These are phyloP conservation scores for Branchipolynoe longqiensis DNA, from an alignment of 2,888 invertebrate species.

Conservation along the genomic window DNA sequence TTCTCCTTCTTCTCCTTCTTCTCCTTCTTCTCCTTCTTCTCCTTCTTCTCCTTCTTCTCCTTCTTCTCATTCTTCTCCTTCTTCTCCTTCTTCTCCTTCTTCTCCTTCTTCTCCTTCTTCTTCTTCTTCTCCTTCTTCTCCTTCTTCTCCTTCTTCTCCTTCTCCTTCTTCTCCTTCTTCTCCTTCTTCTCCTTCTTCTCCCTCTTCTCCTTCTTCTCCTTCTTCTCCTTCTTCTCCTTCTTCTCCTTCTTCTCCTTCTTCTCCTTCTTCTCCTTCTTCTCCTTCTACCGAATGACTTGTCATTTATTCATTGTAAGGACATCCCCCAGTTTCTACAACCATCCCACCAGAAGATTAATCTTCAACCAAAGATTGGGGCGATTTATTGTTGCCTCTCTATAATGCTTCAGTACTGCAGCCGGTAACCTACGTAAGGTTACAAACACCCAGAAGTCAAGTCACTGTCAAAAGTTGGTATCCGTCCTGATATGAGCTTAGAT, in stretches of 20 bases:
- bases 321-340: no score
- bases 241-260: background rate
- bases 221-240: background rate
- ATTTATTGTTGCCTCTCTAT: no score
- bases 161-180: background rate
- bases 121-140: background rate
- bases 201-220: background rate
- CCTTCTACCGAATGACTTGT: background rate
- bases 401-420: no score
- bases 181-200: background rate
- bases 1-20: background rate
- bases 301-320: no score
- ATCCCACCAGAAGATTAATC: no score
- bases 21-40: background rate
- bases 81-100: slow-evolving; percentile 1
- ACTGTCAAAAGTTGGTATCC: no score
- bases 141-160: background rate
- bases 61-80: no score
- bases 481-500: no score
- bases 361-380: no score
- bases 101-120: background rate
- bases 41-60: background rate
- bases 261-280: background rate
- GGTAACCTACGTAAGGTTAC: no score
- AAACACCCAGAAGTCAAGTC: no score